Evolutionary conservation across 2,113 vertebrate genomes (phyloP), one percentile per base, ranked within the genome.

Genomic region (Varanus salvator): DNA sequence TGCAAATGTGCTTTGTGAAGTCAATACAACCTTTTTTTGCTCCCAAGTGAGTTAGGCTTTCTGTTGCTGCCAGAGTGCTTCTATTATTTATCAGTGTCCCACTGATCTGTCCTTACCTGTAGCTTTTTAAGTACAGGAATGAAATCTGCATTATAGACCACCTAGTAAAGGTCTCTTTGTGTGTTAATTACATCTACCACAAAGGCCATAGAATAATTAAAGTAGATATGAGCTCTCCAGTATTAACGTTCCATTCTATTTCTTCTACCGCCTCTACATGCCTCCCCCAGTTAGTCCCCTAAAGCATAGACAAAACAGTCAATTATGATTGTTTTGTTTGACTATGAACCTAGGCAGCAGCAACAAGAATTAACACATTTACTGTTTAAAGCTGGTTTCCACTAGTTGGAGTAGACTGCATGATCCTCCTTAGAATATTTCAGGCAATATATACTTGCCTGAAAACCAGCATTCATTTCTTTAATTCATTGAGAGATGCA

Each of bases 11-110:
- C 90, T 91, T 88, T 91, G 88, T 81, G 60, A 86, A 92, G 9
- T 38, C 92, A 91, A 83, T 72, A 71, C 90, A 77, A 92, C 85
- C 93, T 93, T 74, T 64, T 12, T 31, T 38, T 31, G 6, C 57
- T 91, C 89, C 91, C 90, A 86, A 88, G 82, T 9, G 64, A 94
- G 91, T 50, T 82, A 15, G 89, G 94, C 72, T 90, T 93, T 89
- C 86, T 93, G 68, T 76, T 93, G 77, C 90, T 92, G 81, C 90
- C 64, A 66, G 60, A 90, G 15, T 0, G 25, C 75, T 93, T 86
- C 88, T 91, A 29, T 0, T 74, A n/a, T 75, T 87, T 92, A 66
- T 93, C 84, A 77, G 69, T 77, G 86, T 85, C 90, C 84, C 81
- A 87, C 87, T 82, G 91, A 87, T 76, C 90, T 6, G 76, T 92